These are phyloP conservation scores for Labeo catla DNA, from an alignment of 2,113 vertebrate species.

Conservation along the genomic window DNA sequence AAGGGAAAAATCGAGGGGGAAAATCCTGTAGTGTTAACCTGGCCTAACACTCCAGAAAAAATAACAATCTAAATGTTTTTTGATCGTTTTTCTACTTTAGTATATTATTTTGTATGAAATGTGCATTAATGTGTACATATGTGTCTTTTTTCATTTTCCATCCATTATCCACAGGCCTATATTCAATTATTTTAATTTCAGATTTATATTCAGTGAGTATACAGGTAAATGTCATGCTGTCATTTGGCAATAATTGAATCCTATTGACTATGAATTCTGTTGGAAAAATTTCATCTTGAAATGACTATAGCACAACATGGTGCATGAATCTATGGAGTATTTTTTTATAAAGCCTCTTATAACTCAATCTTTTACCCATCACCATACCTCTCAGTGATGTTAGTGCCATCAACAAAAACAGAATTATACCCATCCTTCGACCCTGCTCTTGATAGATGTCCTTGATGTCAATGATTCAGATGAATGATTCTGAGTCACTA, in stretches of 20 bases:
- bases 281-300: not conserved
- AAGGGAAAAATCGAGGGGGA: no score
- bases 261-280: not conserved
- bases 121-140: not conserved
- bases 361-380: not conserved
- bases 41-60: not conserved
- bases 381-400: not conserved
- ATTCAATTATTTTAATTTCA: not conserved
- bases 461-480: slow-evolving; percentile 27
- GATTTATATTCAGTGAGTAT: not conserved
- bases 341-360: not conserved
- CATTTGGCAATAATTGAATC: not conserved
- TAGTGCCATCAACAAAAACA: not conserved
- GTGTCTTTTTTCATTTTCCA: not conserved
- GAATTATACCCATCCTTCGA: not conserved
- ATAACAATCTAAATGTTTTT: not conserved
- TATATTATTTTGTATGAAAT: not conserved
- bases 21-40: no score
- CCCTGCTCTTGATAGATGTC: slow-evolving; percentile 14
- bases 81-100: not conserved
- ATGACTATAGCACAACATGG: not conserved
- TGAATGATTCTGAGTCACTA: slow-evolving; percentile 35
- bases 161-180: not conserved
- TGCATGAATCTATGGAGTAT: not conserved
- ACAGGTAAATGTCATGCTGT: not conserved